Percentiles rank a stretch among this genome's conserved stretches.
These are phyloP conservation scores for Enteromius argenteus DNA, from an alignment of 2,797 vertebrate genomes.

Conservation along the genomic window DNA sequence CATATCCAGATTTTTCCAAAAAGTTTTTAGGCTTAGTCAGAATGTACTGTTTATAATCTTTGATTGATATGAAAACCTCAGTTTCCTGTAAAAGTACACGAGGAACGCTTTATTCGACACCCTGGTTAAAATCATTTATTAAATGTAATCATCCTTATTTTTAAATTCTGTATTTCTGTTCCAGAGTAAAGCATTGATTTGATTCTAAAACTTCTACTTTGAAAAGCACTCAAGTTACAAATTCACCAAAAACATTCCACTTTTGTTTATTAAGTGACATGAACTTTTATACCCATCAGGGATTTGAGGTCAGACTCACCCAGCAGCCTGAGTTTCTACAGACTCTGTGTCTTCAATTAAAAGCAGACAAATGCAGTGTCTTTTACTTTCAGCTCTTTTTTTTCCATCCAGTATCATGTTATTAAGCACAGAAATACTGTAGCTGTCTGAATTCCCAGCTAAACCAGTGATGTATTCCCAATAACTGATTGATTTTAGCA, in stretches of 20 bases:
- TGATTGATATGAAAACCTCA: neutral
- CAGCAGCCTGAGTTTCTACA: neutral
- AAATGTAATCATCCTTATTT: neutral
- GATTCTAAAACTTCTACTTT: neutral
- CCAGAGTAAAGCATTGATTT: neutral
- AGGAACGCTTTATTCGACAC: neutral
- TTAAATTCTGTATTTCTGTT: neutral
- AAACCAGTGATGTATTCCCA: neutral
- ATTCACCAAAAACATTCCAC: neutral
- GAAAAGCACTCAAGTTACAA: neutral
- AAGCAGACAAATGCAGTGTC: neutral
- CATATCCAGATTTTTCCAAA: neutral
- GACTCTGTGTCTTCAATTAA: slow-evolving; percentile 6
- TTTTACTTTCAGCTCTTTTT: neutral
- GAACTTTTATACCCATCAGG: neutral
- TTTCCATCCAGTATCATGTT: neutral
- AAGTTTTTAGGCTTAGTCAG: neutral
- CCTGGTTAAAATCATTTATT: neutral
- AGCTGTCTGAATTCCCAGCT: neutral
- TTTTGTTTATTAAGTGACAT: neutral
- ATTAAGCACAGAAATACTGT: neutral
- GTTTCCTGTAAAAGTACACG: neutral
- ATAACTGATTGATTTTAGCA: neutral
- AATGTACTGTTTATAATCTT: neutral
- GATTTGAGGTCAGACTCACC: neutral